A percentile compares a stretch with the other conserved stretches of the same genome.
These are phyloP conservation scores for Spinibarbus caldwelli DNA, from an alignment of 2,797 vertebrate species.

Conservation along the genomic window DNA sequence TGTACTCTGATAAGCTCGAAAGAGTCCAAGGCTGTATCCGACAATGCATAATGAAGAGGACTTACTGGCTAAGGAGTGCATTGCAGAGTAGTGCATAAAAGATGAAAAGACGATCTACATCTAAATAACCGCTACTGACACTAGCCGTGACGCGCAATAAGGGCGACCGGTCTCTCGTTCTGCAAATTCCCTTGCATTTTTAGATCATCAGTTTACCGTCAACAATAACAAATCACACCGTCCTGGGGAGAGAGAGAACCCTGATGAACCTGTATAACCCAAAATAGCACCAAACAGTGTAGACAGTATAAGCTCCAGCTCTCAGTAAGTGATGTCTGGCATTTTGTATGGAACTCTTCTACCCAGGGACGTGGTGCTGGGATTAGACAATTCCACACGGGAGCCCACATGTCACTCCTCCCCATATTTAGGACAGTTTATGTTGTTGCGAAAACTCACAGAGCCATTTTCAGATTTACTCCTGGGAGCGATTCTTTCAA, in stretches of 20 bases:
- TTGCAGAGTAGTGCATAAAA: conserved; percentile 68
- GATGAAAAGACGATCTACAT: conserved; percentile 77
- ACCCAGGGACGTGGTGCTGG: conserved; percentile 56
- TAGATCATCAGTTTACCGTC: not conserved
- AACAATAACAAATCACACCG: conserved; percentile 37
- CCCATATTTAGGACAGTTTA: conserved; percentile 60
- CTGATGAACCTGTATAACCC: conserved; percentile 48
- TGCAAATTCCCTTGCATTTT: conserved; percentile 14
- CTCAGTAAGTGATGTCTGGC: conserved; percentile 58
- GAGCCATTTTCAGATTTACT: conserved; percentile 52
- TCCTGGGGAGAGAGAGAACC: conserved; percentile 37
- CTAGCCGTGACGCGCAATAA: conserved; percentile 4
- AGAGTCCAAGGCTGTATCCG: conserved; percentile 69
- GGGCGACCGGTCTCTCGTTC: conserved; percentile 5
- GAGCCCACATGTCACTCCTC: conserved; percentile 47
- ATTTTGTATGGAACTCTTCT: conserved; percentile 60
- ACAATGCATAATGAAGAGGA: conserved; percentile 76
- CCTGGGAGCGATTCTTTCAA: conserved; percentile 53
- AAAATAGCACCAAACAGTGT: conserved; percentile 55
- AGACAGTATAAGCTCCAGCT: conserved; percentile 53
- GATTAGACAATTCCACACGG: conserved; percentile 53
- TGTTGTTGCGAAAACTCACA: conserved; percentile 58
- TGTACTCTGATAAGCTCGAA: conserved; percentile 66
- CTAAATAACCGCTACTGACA: conserved; percentile 45
- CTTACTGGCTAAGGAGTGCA: conserved; percentile 73